Base-by-base conservation (phyloP, 2,113 vertebrate genomes). In the Brachirus orientalis region DNA sequence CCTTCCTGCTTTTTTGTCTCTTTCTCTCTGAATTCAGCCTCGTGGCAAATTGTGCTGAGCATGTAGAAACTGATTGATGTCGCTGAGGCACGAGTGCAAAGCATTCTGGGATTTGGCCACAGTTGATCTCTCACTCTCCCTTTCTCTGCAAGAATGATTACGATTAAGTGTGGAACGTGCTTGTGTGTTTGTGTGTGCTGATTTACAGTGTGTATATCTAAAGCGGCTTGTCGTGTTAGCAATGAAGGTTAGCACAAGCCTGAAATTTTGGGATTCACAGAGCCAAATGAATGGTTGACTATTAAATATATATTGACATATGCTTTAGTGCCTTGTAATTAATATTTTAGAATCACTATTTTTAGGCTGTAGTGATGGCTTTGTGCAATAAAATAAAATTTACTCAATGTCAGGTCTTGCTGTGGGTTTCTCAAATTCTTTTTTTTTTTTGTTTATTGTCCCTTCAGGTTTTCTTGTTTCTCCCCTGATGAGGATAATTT, bases 401-500 rank as follows among this genome's bases (percentile, higher is more conserved):
- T 16, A 3, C 18, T 56, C 37, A 10, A n/a, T 35, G 8, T 1
- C 18, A 10, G 47, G 8, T 12, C 40, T 43, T 12, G 11, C 12
- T 43, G 11, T 14, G 4, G 13, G 44, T 16, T 45, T 16, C 44
- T 7, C 7, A 7, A 16, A 0, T 17, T 62, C 58, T 40, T 56
- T 69, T 76, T 74, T 76, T 53, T 74, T 76, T 53, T 67, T 47
- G 46, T 40, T 55, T 2, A 41, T 62, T 16, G 60, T 83, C 53
- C 14, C 44, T 16, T 45, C 14, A 45, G 16, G 16, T n/a, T 45
- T 10, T 45, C 44, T 45, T 10, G 43, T 58, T 87, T 86, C 54
- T 77, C 61, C 79, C 78, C 84, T 90, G 88, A 88, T 90, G 87
- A 89, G 88, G 84, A 92, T 90, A 91, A 91, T 91, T 89, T 87